Evolutionary conservation across 2,888 invertebrate genomes (phyloP).

Genomic region (Tenthredo amoena): DNA sequence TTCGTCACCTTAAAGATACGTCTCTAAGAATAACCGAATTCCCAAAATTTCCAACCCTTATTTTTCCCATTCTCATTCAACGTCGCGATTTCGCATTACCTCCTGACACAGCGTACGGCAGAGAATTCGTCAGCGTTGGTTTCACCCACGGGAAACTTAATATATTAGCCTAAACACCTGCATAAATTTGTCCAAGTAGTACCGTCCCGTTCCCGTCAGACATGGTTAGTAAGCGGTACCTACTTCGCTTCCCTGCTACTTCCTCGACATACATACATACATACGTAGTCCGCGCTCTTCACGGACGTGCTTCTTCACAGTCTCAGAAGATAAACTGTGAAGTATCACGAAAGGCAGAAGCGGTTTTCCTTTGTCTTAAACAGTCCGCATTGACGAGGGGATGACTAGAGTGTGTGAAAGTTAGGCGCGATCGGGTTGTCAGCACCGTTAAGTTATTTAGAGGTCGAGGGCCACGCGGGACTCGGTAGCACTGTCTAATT

Average conservation of each 20-base stretch:
- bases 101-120: neutral
- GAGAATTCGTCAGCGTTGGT: slow-evolving; percentile 1
- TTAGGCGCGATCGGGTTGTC: slow-evolving; percentile 74
- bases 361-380: neutral
- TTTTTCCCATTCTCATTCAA: no score
- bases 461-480: slow-evolving; percentile 69
- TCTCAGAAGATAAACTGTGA: neutral
- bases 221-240: slow-evolving; percentile 35
- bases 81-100: neutral
- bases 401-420: slow-evolving; percentile 58
- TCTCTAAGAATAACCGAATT: neutral
- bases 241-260: slow-evolving; percentile 2
- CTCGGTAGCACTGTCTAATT: slow-evolving; percentile 76
- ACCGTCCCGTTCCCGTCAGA: slow-evolving; percentile 38
- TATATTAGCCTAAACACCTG: slow-evolving; percentile 18
- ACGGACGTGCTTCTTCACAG: neutral
- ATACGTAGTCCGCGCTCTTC: neutral
- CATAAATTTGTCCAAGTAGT: slow-evolving; percentile 40
- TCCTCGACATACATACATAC: neutral
- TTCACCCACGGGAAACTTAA: neutral
- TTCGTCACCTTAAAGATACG: slow-evolving; percentile 64
- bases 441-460: slow-evolving; percentile 77
- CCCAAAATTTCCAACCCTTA: neutral
- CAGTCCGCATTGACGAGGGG: neutral
- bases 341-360: neutral